Evolutionary conservation across 2,888 invertebrate genomes (phyloP).

Genomic region (Molanna angustata): DNA sequence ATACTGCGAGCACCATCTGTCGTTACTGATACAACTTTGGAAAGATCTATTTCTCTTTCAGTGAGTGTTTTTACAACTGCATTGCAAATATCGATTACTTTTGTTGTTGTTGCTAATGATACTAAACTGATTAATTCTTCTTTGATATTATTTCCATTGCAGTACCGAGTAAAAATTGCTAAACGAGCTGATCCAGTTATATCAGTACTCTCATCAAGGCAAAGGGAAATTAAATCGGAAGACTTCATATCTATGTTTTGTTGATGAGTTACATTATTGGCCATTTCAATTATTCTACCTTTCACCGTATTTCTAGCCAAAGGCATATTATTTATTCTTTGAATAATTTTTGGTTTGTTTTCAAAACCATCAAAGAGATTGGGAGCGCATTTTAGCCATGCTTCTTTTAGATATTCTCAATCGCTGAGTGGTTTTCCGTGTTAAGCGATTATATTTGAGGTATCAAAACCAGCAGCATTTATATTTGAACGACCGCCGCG

Average conservation of each 20-base stretch:
- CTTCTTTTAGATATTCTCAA: conserved; percentile 18
- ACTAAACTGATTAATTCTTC: conserved; percentile 19
- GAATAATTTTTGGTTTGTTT: conserved; percentile 18
- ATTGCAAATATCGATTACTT: conserved; percentile 26
- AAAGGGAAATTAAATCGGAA: conserved; percentile 13
- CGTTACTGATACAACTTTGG: conserved; percentile 31
- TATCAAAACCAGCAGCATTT: too few species aligned
- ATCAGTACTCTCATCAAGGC: conserved; percentile 15
- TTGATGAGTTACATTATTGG: too few species aligned
- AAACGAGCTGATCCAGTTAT: conserved; percentile 10
- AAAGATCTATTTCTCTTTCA: conserved; percentile 19
- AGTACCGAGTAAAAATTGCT: conserved; percentile 21
- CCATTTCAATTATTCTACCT: conserved; percentile 19
- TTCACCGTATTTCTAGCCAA: conserved; percentile 17
- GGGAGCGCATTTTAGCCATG: conserved; percentile 17
- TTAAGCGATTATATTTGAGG: conserved; percentile 30
- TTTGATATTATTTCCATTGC: conserved; percentile 16
- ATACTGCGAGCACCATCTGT: conserved; percentile 26
- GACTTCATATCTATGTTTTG: too few species aligned
- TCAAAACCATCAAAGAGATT: conserved; percentile 12
- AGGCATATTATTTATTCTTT: conserved; percentile 13
- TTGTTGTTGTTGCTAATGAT: conserved; percentile 23
- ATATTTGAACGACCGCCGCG: too few species aligned
- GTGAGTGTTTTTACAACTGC: not conserved
- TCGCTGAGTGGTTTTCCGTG: conserved; percentile 26